Evolutionary conservation across 2,797 vertebrate species (phyloP), one percentile per base, ranked within the genome.

Genomic region (Anguilla obscura): DNA sequence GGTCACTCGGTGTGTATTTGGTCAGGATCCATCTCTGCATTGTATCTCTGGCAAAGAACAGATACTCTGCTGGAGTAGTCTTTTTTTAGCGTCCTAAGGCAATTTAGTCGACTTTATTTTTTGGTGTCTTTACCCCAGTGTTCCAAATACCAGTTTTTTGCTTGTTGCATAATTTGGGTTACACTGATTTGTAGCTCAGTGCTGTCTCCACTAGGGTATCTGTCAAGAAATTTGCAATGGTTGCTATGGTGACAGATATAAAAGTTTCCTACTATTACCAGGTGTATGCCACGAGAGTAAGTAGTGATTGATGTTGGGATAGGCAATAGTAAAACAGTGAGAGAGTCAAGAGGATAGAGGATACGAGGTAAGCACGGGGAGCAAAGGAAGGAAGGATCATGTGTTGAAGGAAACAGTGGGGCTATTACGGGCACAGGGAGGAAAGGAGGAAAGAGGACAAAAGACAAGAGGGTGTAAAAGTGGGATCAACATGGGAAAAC

Each of bases 181-280:
- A 45, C 40, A 45, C 40, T 45, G 40, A 45, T 45, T 45, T 45
- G 40, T 45, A 45, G 40, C 40, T 63, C 48, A 33, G 82, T 85
- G 45, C 52, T 87, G 66, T 21, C 7, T 8, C 7, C 63, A 79
- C 86, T 76, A 87, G 60, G 21, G n/a, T 56, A 36, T 84, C 87
- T 74, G 66, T 69, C 83, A 21, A 84, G 85, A 85, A 69, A 88
- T 76, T 88, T 85, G 84, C 74, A 74, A 30, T 45, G 66, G 87
- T 88, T 88, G 84, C 79, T 30, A 88, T 88, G 82, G 63, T n/a
- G 50, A 88, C 87, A 30, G 45, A 85, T 85, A 85, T 84, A 85
- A 85, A 74, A 85, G 63, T 83, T 27, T 60, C 40, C 45, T 71
- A 52, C 63, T 14, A 76, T 18, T 76, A 36, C 27, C 71, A 14